Conservation (phyloP, 2,113 vertebrate genomes). For the Clarias batrachus region DNA sequence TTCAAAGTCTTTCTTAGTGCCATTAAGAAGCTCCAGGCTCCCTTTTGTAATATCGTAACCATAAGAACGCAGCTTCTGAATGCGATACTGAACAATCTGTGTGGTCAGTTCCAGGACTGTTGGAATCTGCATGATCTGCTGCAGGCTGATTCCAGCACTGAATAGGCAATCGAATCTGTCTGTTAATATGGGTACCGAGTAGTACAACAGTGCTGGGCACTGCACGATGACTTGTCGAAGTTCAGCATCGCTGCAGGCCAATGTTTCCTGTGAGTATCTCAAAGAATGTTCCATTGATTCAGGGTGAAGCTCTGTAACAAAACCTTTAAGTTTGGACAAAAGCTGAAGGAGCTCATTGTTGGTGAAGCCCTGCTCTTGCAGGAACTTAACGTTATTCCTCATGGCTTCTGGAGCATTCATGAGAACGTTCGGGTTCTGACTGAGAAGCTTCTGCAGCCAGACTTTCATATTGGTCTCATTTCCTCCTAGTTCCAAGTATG, state of each 20-base stretch:
- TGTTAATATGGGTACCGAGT: slow-evolving; percentile 76
- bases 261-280: slow-evolving; percentile 73
- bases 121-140: slow-evolving; percentile 80
- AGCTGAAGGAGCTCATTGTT: slow-evolving; percentile 80
- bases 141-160: slow-evolving; percentile 77
- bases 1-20: slow-evolving; percentile 94
- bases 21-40: slow-evolving; percentile 76
- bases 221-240: slow-evolving; percentile 77
- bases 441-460: slow-evolving; percentile 91
- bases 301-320: slow-evolving; percentile 83
- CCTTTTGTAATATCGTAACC: slow-evolving; percentile 77
- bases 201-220: slow-evolving; percentile 86
- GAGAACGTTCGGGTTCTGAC: slow-evolving; percentile 89
- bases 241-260: slow-evolving; percentile 78
- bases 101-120: slow-evolving; percentile 85
- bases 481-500: slow-evolving; percentile 81
- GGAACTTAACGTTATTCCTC: slow-evolving; percentile 78
- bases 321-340: slow-evolving; percentile 85
- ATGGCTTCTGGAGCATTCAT: slow-evolving; percentile 74
- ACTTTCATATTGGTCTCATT: slow-evolving; percentile 80
- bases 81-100: slow-evolving; percentile 83
- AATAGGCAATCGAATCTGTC: slow-evolving; percentile 79
- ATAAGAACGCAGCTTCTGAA: slow-evolving; percentile 75
- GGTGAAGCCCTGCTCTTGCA: slow-evolving; percentile 78
- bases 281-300: slow-evolving; percentile 75